Conservation (phyloP, 2,888 invertebrate species). For the Noctua janthina region DNA sequence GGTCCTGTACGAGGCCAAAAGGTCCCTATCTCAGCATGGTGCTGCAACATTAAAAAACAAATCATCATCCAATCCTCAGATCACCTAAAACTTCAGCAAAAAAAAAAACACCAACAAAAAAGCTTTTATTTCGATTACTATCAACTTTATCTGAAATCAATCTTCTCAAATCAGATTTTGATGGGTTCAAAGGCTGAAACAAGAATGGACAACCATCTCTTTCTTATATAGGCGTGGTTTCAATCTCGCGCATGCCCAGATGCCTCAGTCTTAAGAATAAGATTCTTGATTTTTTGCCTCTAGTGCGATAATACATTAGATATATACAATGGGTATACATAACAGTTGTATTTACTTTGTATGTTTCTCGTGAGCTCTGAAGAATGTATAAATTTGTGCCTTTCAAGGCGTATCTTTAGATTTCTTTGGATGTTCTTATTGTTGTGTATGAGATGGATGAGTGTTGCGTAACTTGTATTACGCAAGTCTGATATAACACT, state of each 20-base stretch:
- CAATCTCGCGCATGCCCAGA: slow-evolving; percentile 82
- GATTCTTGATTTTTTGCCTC: slow-evolving; percentile 82
- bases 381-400: slow-evolving; percentile 37
- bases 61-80: too few relatives aligned
- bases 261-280: slow-evolving; percentile 85
- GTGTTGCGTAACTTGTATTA: neutral
- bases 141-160: slow-evolving; percentile 83
- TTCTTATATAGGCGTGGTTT: slow-evolving; percentile 84
- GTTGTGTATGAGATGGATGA: slow-evolving; percentile 4
- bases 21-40: too few relatives aligned
- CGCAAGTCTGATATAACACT: neutral
- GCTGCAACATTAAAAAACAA: too few relatives aligned
- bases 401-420: slow-evolving; percentile 30
- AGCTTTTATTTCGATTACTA: slow-evolving; percentile 79
- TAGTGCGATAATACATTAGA: slow-evolving; percentile 77
- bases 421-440: slow-evolving; percentile 11
- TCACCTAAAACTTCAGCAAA: neutral
- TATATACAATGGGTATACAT: slow-evolving; percentile 76
- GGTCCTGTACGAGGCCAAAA: too few relatives aligned
- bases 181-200: slow-evolving; percentile 68
- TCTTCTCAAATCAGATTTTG: slow-evolving; percentile 79
- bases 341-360: slow-evolving; percentile 67
- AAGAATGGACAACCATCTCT: slow-evolving; percentile 80
- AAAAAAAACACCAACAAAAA: slow-evolving; percentile 32
- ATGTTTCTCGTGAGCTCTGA: slow-evolving; percentile 35